A percentile compares a stretch with the other conserved stretches of the same genome.
Conservation (phyloP, 2,113 vertebrate species). For the Salvelinus sp. region DNA sequence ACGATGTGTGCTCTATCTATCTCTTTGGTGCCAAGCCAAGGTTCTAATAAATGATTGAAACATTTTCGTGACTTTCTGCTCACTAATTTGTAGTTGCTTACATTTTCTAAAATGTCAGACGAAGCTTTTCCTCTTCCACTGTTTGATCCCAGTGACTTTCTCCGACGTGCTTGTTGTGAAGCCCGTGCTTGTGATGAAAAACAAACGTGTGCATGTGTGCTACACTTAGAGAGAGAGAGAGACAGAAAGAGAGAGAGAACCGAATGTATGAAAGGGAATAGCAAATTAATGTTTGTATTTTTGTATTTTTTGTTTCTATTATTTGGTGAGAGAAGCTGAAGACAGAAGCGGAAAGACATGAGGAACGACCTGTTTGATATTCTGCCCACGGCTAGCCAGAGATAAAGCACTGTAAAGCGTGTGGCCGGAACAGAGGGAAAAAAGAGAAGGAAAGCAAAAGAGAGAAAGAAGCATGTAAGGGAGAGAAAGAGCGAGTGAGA, state of each 20-base stretch:
- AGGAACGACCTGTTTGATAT: constrained; percentile 50
- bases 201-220: no score
- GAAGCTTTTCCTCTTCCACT: no score
- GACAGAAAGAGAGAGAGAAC: not conserved
- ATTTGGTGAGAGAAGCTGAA: constrained; percentile 13
- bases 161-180: no score
- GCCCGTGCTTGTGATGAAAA: no score
- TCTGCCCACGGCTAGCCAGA: constrained; percentile 39
- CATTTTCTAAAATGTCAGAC: constrained; percentile 34
- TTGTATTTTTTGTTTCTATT: constrained; percentile 39
- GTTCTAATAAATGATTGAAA: constrained; percentile 44
- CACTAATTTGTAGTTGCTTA: constrained; percentile 52
- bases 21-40: not conserved
- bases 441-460: constrained; percentile 4
- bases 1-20: no score
- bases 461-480: not conserved
- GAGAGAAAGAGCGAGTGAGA: constrained; percentile 4
- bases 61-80: constrained; percentile 36
- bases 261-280: constrained; percentile 16
- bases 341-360: constrained; percentile 21
- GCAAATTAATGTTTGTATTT: constrained; percentile 46
- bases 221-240: no score
- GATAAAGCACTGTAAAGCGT: constrained; percentile 14
- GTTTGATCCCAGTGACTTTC: no score
- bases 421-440: constrained; percentile 17